Conservation (phyloP, 2,797 vertebrate species). For the Spea hammondii region DNA sequence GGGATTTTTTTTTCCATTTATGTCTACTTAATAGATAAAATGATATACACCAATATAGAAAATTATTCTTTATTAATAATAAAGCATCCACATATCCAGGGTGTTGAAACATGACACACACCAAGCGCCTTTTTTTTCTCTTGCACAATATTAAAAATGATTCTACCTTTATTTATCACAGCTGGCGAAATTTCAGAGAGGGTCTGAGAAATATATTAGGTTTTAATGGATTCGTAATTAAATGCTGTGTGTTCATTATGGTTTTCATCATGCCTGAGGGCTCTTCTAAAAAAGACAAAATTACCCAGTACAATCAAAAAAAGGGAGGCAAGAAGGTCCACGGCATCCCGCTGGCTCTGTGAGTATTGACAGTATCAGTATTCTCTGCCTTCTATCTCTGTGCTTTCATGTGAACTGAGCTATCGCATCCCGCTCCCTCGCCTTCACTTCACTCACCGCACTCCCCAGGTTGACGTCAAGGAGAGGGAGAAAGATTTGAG, state of each 20-base stretch:
- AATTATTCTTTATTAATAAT: conserved; percentile 10
- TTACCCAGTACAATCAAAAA: conserved; percentile 38
- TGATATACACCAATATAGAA: neutral
- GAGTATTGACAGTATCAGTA: conserved; percentile 58
- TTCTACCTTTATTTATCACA: conserved; percentile 41
- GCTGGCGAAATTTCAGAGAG: conserved; percentile 23
- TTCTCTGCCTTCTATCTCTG: conserved; percentile 54
- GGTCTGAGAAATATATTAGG: conserved; percentile 45
- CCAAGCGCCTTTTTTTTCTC: neutral
- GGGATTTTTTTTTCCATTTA: neutral
- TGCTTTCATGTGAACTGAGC: conserved; percentile 64
- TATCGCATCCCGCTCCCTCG: conserved; percentile 52
- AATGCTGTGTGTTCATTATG: conserved; percentile 50
- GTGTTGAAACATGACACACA: neutral
- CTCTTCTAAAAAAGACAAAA: conserved; percentile 45
- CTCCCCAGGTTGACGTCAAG: conserved; percentile 64
- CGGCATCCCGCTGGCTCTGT: conserved; percentile 41
- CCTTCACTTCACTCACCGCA: conserved; percentile 55
- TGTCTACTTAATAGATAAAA: neutral
- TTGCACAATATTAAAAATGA: conserved; percentile 18
- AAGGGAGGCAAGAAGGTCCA: conserved; percentile 46
- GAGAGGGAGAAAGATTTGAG: conserved; percentile 78
- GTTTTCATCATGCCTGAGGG: conserved; percentile 34
- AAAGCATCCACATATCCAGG: neutral
- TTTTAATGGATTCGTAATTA: conserved; percentile 52